phyloP scores from a whole-genome alignment of 2,113 vertebrate genomes.

The Cyphomyrus discorhynchus region DNA sequence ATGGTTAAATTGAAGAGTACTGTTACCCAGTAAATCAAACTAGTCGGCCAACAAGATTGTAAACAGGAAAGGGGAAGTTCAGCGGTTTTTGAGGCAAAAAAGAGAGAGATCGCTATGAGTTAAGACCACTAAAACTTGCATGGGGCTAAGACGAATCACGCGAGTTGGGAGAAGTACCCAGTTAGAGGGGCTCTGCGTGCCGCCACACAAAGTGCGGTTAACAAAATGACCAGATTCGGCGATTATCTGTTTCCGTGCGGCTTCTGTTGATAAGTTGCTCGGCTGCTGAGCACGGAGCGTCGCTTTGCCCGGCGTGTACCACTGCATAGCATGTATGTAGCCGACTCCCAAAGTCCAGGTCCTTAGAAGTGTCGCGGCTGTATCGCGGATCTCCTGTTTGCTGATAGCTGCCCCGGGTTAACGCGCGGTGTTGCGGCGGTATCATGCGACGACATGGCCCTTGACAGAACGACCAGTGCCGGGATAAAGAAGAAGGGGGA shows the following conservation, averaged over 20 bases:
- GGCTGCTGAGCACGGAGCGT: neutral
- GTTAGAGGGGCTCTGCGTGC: neutral
- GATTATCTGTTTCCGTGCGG: neutral
- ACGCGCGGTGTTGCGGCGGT: neutral
- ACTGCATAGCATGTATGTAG: neutral
- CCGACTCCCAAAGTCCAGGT: neutral
- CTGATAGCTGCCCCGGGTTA: neutral
- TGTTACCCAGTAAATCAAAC: neutral
- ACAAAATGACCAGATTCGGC: neutral
- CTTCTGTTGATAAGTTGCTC: neutral
- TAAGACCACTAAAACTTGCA: neutral
- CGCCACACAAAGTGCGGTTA: neutral
- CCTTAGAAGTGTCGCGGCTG: neutral
- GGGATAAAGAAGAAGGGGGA: neutral
- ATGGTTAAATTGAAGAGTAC: neutral
- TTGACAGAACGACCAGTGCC: neutral
- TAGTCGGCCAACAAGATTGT: slow-evolving; percentile 5
- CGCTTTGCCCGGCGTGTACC: neutral
- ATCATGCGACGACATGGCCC: slow-evolving; percentile 13
- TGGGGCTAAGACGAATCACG: neutral
- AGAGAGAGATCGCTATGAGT: neutral
- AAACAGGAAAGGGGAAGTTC: slow-evolving; percentile 19
- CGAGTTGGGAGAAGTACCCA: neutral
- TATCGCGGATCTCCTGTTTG: neutral
- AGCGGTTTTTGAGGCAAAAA: neutral